Base-by-base conservation (phyloP, 2,797 vertebrate genomes). In the Coreius guichenoti region DNA sequence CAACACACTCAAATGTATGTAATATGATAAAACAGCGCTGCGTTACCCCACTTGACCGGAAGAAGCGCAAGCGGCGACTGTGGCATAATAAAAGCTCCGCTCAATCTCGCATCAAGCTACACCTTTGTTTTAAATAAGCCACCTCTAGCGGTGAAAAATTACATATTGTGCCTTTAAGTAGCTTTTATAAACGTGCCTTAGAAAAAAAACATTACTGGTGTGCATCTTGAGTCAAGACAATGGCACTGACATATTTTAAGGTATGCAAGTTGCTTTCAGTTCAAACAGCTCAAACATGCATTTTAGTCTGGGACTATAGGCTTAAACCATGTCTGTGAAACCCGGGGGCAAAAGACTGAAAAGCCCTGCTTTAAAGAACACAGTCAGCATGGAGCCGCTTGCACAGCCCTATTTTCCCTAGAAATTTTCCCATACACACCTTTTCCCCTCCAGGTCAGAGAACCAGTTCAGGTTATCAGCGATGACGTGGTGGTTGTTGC, bases 401-500 rank as follows among this genome's bases (percentile, higher is more conserved):
- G 23, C 21, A 9, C 39, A 8, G 68, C 14, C 43, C 0, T 56
- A 4, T 73, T 73, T 4, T 73, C 8, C 39, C n/a, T n/a, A 61
- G 4, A 49, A 3, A 49, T 13, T 12, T 3, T 47, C 33, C 16
- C n/a, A 45, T 14, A 82, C 95, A 69, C 79, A 98, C 98, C 96
- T 96, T 90, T 97, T 99, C 0, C 98, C 98, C 0, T 96, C 87
- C 89, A 99, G 93, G 74, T 99, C 98, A 0, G 98, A 97, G 89
- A 99, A 99, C 98, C 98, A 99, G 31, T 93, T 91, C 68, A 99
- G 93, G 93, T 99, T 99, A 81, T 99, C 98, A 0, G 98, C 98
- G 0, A 99, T 97, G 81, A 99, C 92, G 9, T 99, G 98, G 82
- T 97, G 97, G 29, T 94, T 98, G 70, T 93, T 90, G 83, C 98